These are phyloP conservation scores for Dryomyza anilis DNA, from an alignment of 2,888 invertebrate species.

Conservation along the genomic window DNA sequence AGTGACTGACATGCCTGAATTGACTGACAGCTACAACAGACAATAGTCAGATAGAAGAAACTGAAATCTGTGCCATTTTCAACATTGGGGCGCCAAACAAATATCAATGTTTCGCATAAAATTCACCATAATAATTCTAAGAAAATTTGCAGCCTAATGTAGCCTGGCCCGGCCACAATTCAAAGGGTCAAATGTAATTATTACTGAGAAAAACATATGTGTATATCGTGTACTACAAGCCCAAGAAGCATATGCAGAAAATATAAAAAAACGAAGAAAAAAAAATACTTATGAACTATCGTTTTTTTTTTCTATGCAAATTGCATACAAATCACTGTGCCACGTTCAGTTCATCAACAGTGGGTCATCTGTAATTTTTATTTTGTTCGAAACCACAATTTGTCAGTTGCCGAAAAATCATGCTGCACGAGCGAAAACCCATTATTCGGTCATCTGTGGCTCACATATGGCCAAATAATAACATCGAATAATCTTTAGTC, in stretches of 20 bases:
- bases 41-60: background rate
- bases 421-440: slow-evolving; percentile 40
- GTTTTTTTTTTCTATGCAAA: background rate
- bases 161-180: background rate
- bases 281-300: too few relatives aligned
- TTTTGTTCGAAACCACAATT: slow-evolving; percentile 42
- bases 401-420: slow-evolving; percentile 55
- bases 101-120: background rate
- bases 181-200: slow-evolving; percentile 11
- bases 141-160: background rate
- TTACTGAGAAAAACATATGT: background rate
- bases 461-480: slow-evolving; percentile 5
- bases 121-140: background rate
- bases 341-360: slow-evolving; percentile 31
- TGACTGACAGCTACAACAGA: slow-evolving; percentile 21
- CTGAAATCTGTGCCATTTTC: background rate
- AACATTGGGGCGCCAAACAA: background rate
- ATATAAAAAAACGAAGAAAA: too few relatives aligned
- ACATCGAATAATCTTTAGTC: background rate
- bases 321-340: slow-evolving; percentile 7
- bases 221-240: too few relatives aligned
- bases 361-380: slow-evolving; percentile 40
- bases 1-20: background rate
- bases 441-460: background rate
- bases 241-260: too few relatives aligned